Evolutionary conservation across 2,797 vertebrate species (phyloP).

Genomic region (Acanthurus lineatus): DNA sequence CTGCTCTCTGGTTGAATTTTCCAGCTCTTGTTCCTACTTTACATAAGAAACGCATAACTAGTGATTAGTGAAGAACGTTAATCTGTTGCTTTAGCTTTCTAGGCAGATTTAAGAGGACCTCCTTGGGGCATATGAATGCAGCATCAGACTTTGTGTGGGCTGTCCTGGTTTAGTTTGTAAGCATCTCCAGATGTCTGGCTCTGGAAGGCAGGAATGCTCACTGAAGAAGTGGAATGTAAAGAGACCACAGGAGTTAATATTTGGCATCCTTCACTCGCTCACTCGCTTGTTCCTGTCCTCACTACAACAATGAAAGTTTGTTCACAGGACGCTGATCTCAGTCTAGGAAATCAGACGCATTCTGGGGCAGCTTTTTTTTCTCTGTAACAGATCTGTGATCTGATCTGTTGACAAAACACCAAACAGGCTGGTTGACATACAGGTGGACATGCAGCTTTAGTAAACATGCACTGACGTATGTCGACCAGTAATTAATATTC

Average conservation of each 20-base stretch:
- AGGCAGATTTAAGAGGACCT: constrained; percentile 40
- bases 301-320: constrained; percentile 27
- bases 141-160: constrained; percentile 45
- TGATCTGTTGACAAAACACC: background rate
- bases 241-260: constrained; percentile 54
- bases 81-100: constrained; percentile 49
- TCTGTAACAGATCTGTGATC: background rate
- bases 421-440: background rate
- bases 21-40: constrained; percentile 26
- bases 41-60: constrained; percentile 15
- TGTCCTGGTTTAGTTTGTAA: constrained; percentile 64
- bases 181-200: constrained; percentile 80
- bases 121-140: constrained; percentile 49
- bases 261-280: constrained; percentile 30
- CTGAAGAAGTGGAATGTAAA: constrained; percentile 58
- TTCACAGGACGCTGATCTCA: constrained; percentile 12
- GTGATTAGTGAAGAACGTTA: constrained; percentile 32
- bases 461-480: background rate
- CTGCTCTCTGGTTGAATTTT: constrained; percentile 13
- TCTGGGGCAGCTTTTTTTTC: constrained; percentile 6
- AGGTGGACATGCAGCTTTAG: background rate
- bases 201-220: constrained; percentile 48
- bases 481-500: background rate
- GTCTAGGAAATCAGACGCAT: constrained; percentile 7
- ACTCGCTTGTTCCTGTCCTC: constrained; percentile 20